Percentiles rank a stretch among this genome's conserved stretches.
phyloP scores from a whole-genome alignment of 2,113 vertebrate genomes.

The Phyllostomus hastatus region DNA sequence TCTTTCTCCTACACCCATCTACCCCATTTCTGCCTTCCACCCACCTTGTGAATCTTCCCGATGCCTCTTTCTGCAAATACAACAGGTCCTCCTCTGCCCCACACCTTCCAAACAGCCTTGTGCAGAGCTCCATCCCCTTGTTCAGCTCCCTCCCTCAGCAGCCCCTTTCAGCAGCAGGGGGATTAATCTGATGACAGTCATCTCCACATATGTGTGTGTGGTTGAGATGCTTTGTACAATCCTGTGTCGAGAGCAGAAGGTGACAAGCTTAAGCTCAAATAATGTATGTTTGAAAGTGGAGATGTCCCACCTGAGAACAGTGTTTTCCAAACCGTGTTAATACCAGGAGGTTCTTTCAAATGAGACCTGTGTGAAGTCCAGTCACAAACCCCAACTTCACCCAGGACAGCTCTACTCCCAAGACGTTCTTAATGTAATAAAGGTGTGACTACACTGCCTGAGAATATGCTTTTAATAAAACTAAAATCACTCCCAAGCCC shows the following conservation, averaged over 20 bases:
- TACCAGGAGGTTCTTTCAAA: no score
- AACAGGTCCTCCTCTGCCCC: no score
- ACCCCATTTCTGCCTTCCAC: no score
- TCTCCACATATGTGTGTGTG: background rate
- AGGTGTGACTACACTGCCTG: background rate
- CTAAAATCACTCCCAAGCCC: background rate
- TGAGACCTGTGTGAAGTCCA: background rate
- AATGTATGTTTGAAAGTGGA: background rate
- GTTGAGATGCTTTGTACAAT: background rate
- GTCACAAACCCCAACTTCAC: background rate
- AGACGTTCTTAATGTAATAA: background rate
- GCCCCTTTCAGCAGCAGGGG: background rate
- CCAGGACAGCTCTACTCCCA: background rate
- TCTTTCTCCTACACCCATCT: no score
- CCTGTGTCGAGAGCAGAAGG: constrained; percentile 45
- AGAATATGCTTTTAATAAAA: background rate
- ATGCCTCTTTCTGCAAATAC: no score
- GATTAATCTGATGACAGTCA: background rate
- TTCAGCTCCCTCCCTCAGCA: background rate
- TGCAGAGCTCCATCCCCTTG: background rate
- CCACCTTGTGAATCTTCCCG: no score
- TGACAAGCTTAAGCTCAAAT: background rate
- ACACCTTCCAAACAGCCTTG: no score
- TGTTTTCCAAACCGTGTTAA: no score
- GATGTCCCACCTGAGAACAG: no score